Percentiles rank a stretch among this genome's conserved stretches.
Evolutionary conservation across 2,797 vertebrate species (phyloP).

Genomic region (Molossus molossus): DNA sequence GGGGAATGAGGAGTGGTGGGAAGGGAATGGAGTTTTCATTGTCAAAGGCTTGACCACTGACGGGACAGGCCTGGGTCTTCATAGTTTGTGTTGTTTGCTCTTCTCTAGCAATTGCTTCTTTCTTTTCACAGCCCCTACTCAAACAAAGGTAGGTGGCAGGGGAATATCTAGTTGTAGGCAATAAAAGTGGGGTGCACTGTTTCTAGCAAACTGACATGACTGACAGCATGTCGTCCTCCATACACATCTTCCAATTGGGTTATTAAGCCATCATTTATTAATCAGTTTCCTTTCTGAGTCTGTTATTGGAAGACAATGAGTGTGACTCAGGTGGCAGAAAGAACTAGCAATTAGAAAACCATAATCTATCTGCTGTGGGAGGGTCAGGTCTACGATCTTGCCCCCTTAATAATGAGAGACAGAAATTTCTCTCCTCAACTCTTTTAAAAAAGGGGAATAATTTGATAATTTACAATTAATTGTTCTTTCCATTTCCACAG

Average conservation of each 20-base stretch:
- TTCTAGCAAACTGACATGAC: not conserved
- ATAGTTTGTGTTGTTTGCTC: not conserved
- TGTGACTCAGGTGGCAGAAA: not conserved
- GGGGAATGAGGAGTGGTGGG: too few relatives aligned
- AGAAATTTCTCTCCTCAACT: not conserved
- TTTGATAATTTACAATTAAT: not conserved
- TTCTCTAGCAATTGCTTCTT: constrained; percentile 18
- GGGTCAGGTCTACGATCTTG: not conserved
- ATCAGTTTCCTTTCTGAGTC: not conserved
- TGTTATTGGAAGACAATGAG: constrained; percentile 20
- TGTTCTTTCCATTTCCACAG: constrained; percentile 14
- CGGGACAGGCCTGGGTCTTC: not conserved
- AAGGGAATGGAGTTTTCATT: not conserved
- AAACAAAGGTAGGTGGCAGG: not conserved
- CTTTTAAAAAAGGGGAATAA: constrained; percentile 44
- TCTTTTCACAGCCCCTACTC: not conserved
- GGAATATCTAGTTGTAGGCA: not conserved
- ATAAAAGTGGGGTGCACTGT: not conserved
- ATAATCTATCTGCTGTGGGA: constrained; percentile 27
- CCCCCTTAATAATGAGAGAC: not conserved
- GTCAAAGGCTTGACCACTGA: not conserved
- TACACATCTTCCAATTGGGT: not conserved
- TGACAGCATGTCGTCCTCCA: not conserved
- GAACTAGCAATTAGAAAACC: constrained; percentile 34
- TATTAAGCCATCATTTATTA: constrained; percentile 24